These are phyloP conservation scores for Oscheius onirici DNA, from an alignment of 2,888 invertebrate genomes.

Conservation along the genomic window DNA sequence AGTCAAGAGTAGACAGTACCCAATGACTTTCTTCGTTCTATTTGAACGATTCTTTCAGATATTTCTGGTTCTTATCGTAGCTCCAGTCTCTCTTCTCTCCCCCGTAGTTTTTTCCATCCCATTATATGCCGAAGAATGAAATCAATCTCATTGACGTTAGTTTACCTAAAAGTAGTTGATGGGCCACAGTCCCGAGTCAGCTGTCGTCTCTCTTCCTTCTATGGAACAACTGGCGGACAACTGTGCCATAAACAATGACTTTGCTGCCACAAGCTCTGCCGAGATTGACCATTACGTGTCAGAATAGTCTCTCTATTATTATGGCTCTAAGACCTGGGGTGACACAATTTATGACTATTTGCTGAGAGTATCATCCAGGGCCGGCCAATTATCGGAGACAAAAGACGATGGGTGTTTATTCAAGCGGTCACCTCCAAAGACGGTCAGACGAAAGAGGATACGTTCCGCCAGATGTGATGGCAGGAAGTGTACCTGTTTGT, in stretches of 20 bases:
- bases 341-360: not conserved
- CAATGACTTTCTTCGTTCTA: not conserved
- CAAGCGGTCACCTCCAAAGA: conserved; percentile 16
- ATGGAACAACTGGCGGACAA: conserved; percentile 22
- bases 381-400: conserved; percentile 16
- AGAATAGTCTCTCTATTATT: not conserved
- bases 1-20: not conserved
- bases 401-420: conserved; percentile 14
- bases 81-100: no score
- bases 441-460: conserved; percentile 21
- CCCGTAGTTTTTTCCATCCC: not conserved
- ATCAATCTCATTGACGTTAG: not conserved
- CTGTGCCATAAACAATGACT: conserved; percentile 14
- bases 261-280: conserved; percentile 7
- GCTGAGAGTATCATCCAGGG: conserved; percentile 2
- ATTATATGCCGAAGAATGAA: no score
- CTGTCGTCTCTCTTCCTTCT: conserved; percentile 18
- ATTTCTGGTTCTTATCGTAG: no score
- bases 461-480: conserved; percentile 10
- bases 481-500: not conserved
- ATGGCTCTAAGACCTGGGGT: not conserved
- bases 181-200: not conserved
- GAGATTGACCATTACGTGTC: conserved; percentile 6
- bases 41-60: no score
- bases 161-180: not conserved